A percentile compares a stretch with the other conserved stretches of the same genome.
These are phyloP conservation scores for Onchidella celtica DNA, from an alignment of 2,888 invertebrate species.

Conservation along the genomic window DNA sequence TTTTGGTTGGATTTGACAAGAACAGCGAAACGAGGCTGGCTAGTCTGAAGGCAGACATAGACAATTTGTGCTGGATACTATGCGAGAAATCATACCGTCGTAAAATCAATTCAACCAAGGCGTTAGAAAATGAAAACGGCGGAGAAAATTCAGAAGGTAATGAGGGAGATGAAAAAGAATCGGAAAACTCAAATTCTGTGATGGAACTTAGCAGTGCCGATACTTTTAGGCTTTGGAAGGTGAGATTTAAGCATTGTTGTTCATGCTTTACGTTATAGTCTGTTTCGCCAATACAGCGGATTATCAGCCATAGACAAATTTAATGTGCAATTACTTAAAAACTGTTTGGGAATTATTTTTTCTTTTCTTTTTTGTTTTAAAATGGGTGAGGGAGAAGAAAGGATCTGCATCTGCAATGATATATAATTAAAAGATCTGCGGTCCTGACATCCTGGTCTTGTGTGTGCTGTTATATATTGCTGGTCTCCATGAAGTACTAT, in stretches of 20 bases:
- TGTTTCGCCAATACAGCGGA: too few relatives aligned
- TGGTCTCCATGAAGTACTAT: too few relatives aligned
- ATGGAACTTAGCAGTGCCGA: constrained; percentile 82
- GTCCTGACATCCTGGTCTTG: too few relatives aligned
- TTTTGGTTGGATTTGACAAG: constrained; percentile 48
- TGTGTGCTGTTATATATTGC: too few relatives aligned
- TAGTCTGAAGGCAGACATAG: constrained; percentile 79
- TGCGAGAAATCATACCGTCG: constrained; percentile 86
- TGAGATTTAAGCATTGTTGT: neutral
- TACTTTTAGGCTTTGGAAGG: constrained; percentile 75
- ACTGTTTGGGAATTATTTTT: too few relatives aligned
- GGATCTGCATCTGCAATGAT: too few relatives aligned
- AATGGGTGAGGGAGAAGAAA: too few relatives aligned
- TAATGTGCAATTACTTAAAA: too few relatives aligned
- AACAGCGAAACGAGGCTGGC: neutral
- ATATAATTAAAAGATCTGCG: too few relatives aligned
- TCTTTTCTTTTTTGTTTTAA: too few relatives aligned
- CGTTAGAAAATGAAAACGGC: neutral
- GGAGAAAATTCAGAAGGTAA: neutral
- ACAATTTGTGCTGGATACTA: constrained; percentile 90
- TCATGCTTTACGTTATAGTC: too few relatives aligned
- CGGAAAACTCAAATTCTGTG: neutral
- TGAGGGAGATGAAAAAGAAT: neutral
- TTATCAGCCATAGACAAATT: too few relatives aligned
- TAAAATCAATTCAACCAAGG: constrained; percentile 81